Base-by-base conservation (phyloP, 2,888 invertebrate species). In the Acrocyrtus sp. region DNA sequence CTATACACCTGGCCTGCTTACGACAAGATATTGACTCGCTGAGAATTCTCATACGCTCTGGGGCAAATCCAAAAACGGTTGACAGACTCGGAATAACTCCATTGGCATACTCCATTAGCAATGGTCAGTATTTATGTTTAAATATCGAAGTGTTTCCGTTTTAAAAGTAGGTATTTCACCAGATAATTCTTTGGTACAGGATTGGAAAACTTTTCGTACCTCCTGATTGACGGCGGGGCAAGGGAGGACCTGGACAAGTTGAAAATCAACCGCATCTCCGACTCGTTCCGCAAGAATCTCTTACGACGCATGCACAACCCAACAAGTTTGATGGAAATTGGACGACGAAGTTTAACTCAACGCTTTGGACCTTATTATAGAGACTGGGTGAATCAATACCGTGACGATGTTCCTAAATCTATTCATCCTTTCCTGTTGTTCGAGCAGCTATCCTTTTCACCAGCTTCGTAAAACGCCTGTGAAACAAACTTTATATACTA, bases 11-110 rank as follows among this genome's bases (percentile, higher is more conserved):
- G 24, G 75, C 78, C 21, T 78, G 78, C 45, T 69, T 77, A 5
- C 53, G 70, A 57, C 67, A 75, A 19, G 80, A 81, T 58, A 65
- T 74, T 12, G 69, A 77, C 48, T 74, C 77, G 21, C 61, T 78
- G 21, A 53, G 70, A 51, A 70, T 79, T 51, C 68, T 81, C n/a
- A 56, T 79, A 2, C 53, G 70, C n/a, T 54, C 74, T 8, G 70
- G 72, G 27, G 78, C 79, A 8, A 69, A 78, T 47, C 76, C 78
- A 1, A 79, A 81, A 47, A 72, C 76, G 1, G 34, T 60, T 4
- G 79, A 79, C 61, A 34, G 74, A 51, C 65, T 80, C 4, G 78
- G 79, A 24, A 70, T 73, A 2, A 73, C 77, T 8, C 80, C 80
- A 0, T 45, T 80, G 41, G 62, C 53, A 0, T 72, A 68, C 24